Evolutionary conservation across 2,888 invertebrate species (phyloP).

Genomic region (Philonicus albiceps): DNA sequence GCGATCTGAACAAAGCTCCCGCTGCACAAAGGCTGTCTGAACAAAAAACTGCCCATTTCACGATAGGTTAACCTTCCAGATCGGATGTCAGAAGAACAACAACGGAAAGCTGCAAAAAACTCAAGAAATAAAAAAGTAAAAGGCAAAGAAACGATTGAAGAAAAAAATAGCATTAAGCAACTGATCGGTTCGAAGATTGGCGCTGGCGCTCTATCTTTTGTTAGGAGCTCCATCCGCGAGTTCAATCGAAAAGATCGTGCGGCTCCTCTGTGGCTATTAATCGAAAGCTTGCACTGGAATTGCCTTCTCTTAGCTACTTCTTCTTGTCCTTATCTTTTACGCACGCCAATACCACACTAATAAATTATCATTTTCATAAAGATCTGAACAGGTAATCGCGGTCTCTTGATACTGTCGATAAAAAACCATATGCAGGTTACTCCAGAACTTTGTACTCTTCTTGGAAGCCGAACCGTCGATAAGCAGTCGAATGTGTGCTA

Average conservation of each 20-base stretch:
- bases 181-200: background rate
- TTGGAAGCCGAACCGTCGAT: background rate
- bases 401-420: background rate
- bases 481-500: background rate
- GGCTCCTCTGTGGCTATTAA: background rate
- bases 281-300: background rate
- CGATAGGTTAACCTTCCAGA: constrained; percentile 29
- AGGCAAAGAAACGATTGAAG: background rate
- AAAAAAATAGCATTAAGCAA: background rate
- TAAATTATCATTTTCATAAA: background rate
- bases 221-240: background rate
- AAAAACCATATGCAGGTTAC: background rate
- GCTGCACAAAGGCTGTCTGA: background rate
- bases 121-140: background rate
- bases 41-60: constrained; percentile 29
- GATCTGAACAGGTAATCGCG: background rate
- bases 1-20: background rate
- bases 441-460: background rate
- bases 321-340: background rate
- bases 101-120: constrained; percentile 11
- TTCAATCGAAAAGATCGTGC: background rate
- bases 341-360: background rate
- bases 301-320: background rate
- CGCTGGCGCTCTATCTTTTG: constrained; percentile 11
- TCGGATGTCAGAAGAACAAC: constrained; percentile 25